Conservation (phyloP, 1,140 invertebrate species). For the Pachypsylla venusta region DNA sequence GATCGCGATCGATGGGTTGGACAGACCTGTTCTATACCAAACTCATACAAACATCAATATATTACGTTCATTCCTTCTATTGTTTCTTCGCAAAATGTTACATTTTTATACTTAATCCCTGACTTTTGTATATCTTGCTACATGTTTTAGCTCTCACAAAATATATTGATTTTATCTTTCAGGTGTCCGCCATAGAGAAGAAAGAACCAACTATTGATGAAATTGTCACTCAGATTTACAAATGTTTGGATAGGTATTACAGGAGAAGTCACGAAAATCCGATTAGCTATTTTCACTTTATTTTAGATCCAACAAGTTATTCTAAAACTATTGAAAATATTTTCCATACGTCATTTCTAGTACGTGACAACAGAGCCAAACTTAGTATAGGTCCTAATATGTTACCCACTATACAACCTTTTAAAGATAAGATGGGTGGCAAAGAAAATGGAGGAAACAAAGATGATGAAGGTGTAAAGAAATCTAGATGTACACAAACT, state of each 20-base stretch:
- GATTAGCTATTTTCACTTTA: conserved; percentile 10
- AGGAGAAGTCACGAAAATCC: conserved; percentile 5
- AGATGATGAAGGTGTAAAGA: background rate
- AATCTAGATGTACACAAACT: background rate
- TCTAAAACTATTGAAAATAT: conserved; percentile 12
- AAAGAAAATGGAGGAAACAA: background rate
- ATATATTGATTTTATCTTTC: no score
- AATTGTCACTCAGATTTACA: background rate
- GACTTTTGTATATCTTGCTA: no score
- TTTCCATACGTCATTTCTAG: conserved; percentile 12
- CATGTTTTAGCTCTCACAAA: no score
- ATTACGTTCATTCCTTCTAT: no score
- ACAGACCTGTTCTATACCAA: no score
- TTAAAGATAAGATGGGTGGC: background rate
- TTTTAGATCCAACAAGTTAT: conserved; percentile 11
- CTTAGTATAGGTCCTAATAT: background rate
- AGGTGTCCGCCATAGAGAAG: conserved; percentile 2
- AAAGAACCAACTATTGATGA: background rate
- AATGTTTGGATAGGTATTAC: conserved; percentile 3
- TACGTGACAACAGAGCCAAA: conserved; percentile 3
- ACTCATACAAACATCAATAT: no score
- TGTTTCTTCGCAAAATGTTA: no score
- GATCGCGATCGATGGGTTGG: no score
- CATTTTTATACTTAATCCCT: no score
- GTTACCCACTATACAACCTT: background rate